Evolutionary conservation across 2,888 invertebrate genomes (phyloP).

Genomic region (Lasioglossum figueresi): DNA sequence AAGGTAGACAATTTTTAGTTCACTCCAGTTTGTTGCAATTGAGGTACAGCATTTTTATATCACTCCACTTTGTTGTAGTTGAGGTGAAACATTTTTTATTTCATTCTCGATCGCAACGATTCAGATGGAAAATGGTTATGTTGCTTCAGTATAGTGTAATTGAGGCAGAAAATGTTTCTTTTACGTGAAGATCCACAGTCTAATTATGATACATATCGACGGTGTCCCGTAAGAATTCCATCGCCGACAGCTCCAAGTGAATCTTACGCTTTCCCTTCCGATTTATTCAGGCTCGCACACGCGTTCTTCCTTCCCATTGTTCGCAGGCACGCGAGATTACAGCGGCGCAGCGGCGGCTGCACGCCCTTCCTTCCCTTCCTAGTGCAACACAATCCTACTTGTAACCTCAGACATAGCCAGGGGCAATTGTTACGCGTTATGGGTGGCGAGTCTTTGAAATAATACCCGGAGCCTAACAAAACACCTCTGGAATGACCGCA

Average conservation of each 20-base stretch:
- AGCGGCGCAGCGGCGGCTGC: slow-evolving; percentile 9
- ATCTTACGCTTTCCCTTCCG: slow-evolving; percentile 18
- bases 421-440: slow-evolving; percentile 68
- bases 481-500: slow-evolving; percentile 53
- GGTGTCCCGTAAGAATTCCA: not conserved
- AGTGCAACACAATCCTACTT: slow-evolving; percentile 66
- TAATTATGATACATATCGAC: not conserved
- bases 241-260: not conserved
- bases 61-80: not conserved
- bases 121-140: not conserved
- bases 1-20: not conserved
- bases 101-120: not conserved
- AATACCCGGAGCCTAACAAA: slow-evolving; percentile 63
- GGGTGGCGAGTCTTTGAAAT: slow-evolving; percentile 72
- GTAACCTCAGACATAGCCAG: slow-evolving; percentile 65
- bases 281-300: slow-evolving; percentile 35
- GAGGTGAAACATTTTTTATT: not conserved
- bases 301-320: slow-evolving; percentile 66
- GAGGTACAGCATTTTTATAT: not conserved
- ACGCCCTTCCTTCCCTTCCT: slow-evolving; percentile 38
- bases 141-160: not conserved
- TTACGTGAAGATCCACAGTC: not conserved
- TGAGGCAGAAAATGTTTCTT: not conserved
- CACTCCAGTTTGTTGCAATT: not conserved
- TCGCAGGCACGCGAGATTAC: slow-evolving; percentile 65